Conservation (phyloP, 2,888 invertebrate species). For the Noctua janthina region DNA sequence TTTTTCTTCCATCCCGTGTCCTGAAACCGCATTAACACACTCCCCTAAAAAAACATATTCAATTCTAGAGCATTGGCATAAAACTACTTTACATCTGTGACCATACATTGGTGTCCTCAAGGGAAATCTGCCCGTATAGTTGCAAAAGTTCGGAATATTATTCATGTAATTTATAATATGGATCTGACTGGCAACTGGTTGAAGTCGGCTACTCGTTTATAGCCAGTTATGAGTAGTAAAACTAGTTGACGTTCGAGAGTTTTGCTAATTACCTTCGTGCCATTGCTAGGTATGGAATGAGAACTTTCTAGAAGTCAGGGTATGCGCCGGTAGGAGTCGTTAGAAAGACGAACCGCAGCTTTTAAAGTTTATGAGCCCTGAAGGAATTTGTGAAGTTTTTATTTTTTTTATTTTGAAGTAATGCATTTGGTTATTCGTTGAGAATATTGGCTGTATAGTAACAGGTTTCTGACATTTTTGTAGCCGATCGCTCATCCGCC, state of each 20-base stretch:
- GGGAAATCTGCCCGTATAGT: constrained; percentile 74
- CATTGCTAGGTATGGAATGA: constrained; percentile 15
- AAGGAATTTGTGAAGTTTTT: background rate
- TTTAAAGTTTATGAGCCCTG: constrained; percentile 36
- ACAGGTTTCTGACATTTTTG: background rate
- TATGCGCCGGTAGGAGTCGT: constrained; percentile 21
- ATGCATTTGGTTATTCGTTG: background rate
- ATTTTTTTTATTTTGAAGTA: constrained; percentile 7
- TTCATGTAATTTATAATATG: constrained; percentile 72
- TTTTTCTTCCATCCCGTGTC: constrained; percentile 42
- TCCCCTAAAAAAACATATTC: constrained; percentile 65
- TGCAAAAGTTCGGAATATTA: constrained; percentile 70
- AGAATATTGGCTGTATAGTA: background rate
- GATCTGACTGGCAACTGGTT: constrained; percentile 52
- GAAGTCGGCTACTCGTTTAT: constrained; percentile 40
- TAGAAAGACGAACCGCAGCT: constrained; percentile 7
- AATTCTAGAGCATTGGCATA: constrained; percentile 56
- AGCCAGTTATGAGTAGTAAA: constrained; percentile 39
- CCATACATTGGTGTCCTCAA: constrained; percentile 62
- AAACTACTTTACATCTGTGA: constrained; percentile 67
- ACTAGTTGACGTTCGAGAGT: constrained; percentile 34
- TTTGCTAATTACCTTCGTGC: constrained; percentile 48
- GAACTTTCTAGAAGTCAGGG: constrained; percentile 15
- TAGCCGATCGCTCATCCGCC: background rate
- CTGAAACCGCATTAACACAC: constrained; percentile 52